These are phyloP conservation scores for Villa cingulata DNA, from an alignment of 2,888 invertebrate species.

Conservation along the genomic window DNA sequence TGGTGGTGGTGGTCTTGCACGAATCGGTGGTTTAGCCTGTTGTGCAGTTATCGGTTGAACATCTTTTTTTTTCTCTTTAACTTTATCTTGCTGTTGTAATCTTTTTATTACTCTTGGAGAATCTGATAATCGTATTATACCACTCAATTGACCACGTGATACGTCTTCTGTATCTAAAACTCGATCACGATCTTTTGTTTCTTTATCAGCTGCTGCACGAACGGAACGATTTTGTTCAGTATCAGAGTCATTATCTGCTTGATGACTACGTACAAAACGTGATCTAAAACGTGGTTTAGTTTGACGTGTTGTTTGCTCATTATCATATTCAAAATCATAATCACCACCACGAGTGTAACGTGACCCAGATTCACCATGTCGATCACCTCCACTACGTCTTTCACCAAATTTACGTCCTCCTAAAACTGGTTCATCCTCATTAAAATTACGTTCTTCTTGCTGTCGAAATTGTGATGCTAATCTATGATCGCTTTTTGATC, in stretches of 20 bases:
- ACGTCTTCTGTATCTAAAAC: slow-evolving; percentile 84
- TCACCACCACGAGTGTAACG: slow-evolving; percentile 41
- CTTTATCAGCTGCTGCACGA: slow-evolving; percentile 44
- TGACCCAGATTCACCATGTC: slow-evolving; percentile 33
- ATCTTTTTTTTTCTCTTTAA: slow-evolving; percentile 65
- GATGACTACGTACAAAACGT: slow-evolving; percentile 51
- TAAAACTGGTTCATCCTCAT: slow-evolving; percentile 55
- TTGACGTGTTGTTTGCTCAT: slow-evolving; percentile 45
- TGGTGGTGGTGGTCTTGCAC: slow-evolving; percentile 38
- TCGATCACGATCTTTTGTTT: slow-evolving; percentile 51
- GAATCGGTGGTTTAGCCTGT: slow-evolving; percentile 41
- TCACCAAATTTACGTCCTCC: slow-evolving; percentile 70
- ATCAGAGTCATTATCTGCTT: slow-evolving; percentile 64
- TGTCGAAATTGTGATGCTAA: slow-evolving; percentile 77
- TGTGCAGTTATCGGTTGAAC: slow-evolving; percentile 42
- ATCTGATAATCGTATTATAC: slow-evolving; percentile 74
- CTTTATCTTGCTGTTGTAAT: slow-evolving; percentile 63
- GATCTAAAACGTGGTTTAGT: slow-evolving; percentile 57
- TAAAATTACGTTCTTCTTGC: slow-evolving; percentile 60
- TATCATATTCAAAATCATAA: slow-evolving; percentile 57
- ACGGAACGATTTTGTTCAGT: slow-evolving; percentile 51
- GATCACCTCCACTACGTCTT: slow-evolving; percentile 37
- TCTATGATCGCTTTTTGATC: slow-evolving; percentile 87
- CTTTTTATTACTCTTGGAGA: slow-evolving; percentile 82
- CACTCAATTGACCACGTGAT: slow-evolving; percentile 72